Base-by-base conservation (phyloP, 1,140 invertebrate genomes). In the Hylaeus anthracinus region DNA sequence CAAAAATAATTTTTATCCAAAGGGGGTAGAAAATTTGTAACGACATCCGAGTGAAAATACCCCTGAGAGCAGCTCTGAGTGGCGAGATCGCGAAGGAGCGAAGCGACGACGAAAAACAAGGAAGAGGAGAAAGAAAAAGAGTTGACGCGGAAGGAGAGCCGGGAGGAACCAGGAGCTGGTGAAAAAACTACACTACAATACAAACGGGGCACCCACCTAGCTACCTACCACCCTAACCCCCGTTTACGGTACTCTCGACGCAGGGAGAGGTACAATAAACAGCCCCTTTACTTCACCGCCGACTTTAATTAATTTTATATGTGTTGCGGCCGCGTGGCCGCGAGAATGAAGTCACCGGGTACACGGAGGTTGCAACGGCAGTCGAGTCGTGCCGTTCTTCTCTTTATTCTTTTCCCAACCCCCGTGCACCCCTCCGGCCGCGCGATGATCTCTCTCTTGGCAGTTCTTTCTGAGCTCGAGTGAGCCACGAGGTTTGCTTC, bases 231-330 rank as follows among this genome's bases (percentile, higher is more conserved):
- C 70, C 58, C 70, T 51, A 69, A 26, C 26, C 56, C 51, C 69
- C 45, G 45, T 10, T n/a, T 45, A 39, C 37, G 39, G 48, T 39
- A 41, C 61, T 55, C 76, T 55, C 26, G 43, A 43, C 43, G 15
- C 8, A 71, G 41, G 65, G 74, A 43, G 80, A 85, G 79, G 72
- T 80, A 88, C 86, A 88, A 89, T 89, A 86, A 77, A 72, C 72
- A 79, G 58, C 77, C 83, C 75, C 84, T 84, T 83, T 43, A 73
- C 70, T 85, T 88, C 83, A 43, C 39, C 74, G 71, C 71, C 83
- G 88, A 88, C 86, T 92, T 92, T 92, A 93, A 93, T 92, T 92
- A 92, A 93, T 92, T 92, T 91, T 91, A 81, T 90, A 91, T 90
- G 85, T 87, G 84, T 83, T 72, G 81, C 69, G 66, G 64, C 74